Evolutionary conservation across 2,888 invertebrate genomes (phyloP), one percentile per base, ranked within the genome.

Genomic region (Stegophylla sp.): DNA sequence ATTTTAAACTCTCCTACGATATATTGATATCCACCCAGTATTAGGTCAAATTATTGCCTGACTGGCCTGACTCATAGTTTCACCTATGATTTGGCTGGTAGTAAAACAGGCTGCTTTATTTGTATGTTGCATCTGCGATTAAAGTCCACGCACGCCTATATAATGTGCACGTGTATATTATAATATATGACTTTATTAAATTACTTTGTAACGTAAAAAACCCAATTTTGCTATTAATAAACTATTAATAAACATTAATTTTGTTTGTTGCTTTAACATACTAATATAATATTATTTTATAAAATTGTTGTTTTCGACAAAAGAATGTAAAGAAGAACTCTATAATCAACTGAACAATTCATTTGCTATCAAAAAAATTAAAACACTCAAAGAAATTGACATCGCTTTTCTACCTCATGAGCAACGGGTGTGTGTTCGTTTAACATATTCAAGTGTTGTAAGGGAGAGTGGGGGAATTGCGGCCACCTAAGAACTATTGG

Each of bases 321-420:
- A 77, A 94, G 96, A 95, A 84, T 97, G 97, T 88, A 96, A 96
- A 84, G 97, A 97, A 91, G 96, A 96, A 90, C 90, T 97, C 87
- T 97, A 98, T 91, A 96, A 96, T 90, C 95, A 96, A 89, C 90
- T 97, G 87, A 96, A 96, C 92, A 96, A 96, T 89, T 96, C 96
- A 86, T 92, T 93, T 85, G 95, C 94, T 84, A 95, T 94, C 87
- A 93, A 93, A 89, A 95, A 95, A 90, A 95, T 98, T 88, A 96
- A 96, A 91, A 97, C 97, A 83, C 90, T 97, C 88, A 98, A 97
- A 91, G 97, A 97, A 90, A 96, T 97, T 91, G 98, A 97, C 91
- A 97, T 97, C 88, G 97, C 97, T 87, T 97, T 98, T 90, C 92
- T 97, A 87, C 97, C 97, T 83, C 97, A 98, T 88, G 97, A 98